Base-by-base conservation (phyloP, 1,140 invertebrate genomes). In the Mercenaria mercenaria region DNA sequence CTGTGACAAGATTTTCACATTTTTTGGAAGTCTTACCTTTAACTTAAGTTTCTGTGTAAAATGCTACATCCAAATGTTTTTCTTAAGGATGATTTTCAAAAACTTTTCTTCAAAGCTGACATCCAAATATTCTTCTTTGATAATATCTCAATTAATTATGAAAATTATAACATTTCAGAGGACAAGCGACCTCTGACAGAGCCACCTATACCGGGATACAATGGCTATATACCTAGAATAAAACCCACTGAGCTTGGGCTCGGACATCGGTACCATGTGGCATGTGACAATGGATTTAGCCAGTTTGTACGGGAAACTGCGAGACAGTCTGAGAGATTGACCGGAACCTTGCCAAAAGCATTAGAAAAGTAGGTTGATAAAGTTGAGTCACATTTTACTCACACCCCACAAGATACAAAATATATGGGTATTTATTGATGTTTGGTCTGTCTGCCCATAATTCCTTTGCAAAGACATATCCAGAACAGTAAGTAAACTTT, bases 121-220 rank as follows among this genome's bases (percentile, higher is more conserved):
- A n/a, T n/a, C n/a, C n/a, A n/a, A n/a, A n/a, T n/a, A n/a, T n/a
- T n/a, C n/a, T n/a, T n/a, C n/a, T n/a, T n/a, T n/a, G n/a, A n/a
- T n/a, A n/a, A n/a, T n/a, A n/a, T n/a, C n/a, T n/a, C n/a, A n/a
- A n/a, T n/a, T n/a, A n/a, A n/a, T n/a, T n/a, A n/a, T n/a, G n/a
- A n/a, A n/a, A n/a, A n/a, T n/a, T n/a, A n/a, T 47, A 15, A 6
- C 6, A 47, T 72, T 39, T 72, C 91, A 94, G 93, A 94, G 64
- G 93, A 93, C 72, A 93, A 92, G 69, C 76, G 92, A 59, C 86
- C 89, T 1, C 18, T 94, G 37, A 93, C 92, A 43, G 96, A 96
- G 79, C 93, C 96, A 23, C 96, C 95, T 8, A 95, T 96, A 4
- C 96, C 96, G 80, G 95, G 96, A 26, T 96, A 96, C 92, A 90